Evolutionary conservation across 1,140 invertebrate genomes (phyloP), one percentile per base, ranked within the genome.

Genomic region (Prorops nasuta): DNA sequence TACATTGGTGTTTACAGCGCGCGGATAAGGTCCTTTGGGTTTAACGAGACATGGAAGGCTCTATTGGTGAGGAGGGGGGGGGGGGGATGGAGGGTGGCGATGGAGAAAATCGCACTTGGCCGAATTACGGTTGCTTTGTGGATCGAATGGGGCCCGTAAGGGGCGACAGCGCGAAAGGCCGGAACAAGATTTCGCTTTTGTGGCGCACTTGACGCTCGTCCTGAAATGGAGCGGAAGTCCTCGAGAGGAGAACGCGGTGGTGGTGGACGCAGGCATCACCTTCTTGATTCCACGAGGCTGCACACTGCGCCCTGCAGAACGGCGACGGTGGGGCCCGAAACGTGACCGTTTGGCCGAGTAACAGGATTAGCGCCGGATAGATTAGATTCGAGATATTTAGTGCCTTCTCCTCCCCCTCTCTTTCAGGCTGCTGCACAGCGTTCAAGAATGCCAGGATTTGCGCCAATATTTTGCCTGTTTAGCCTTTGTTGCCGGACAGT

Each of bases 331-430:
- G n/a, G n/a, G 44, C 35, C 41, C 47, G 58, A 66, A 67, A 70
- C 55, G 63, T 72, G 67, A 70, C 67, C 69, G 64, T 69, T 75
- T 71, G 59, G 67, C 60, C 49, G 55, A 67, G 63, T 70, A 72
- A 72, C 57, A 66, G 64, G 66, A 69, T 71, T 69, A 65, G 37
- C 24, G 38, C 35, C 42, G 31, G 35, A 36, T 32, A 66, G 68
- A 69, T 65, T 66, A 66, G 54, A 71, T 69, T 60, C 51, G 49
- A 65, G 62, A 69, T 67, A 66, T 69, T 68, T 59, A 62, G 20
- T 20, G 24, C 22, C 35, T 43, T 19, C 17, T 7, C 22, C 10
- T 46, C 18, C 15, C 42, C 12, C 8, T 18, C 22, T 28, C 24
- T 28, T 28, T 28, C 24, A 28, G 10, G 24, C 10, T 4, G 4